A percentile compares a stretch with the other conserved stretches of the same genome.
These are phyloP conservation scores for Thaleichthys pacificus DNA, from an alignment of 2,797 vertebrate species.

Conservation along the genomic window DNA sequence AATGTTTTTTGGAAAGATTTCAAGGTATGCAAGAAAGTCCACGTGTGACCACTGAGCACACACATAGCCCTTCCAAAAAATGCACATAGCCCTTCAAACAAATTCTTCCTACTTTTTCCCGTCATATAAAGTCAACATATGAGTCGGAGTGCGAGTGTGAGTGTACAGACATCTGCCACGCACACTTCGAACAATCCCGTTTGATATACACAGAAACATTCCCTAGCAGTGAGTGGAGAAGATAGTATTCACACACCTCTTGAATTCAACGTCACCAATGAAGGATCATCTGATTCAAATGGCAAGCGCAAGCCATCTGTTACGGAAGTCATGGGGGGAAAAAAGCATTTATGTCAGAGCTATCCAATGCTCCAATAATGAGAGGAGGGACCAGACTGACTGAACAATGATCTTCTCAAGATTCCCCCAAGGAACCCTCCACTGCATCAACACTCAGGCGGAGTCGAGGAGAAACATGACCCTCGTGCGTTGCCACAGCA, in stretches of 20 bases:
- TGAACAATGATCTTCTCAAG: neutral
- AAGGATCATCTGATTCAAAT: neutral
- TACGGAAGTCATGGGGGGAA: neutral
- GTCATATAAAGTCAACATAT: neutral
- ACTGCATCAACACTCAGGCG: neutral
- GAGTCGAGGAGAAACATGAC: neutral
- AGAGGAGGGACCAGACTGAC: neutral
- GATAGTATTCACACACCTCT: neutral
- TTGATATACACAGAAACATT: neutral
- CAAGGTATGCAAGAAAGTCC: neutral
- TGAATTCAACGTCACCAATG: neutral
- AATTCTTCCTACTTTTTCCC: neutral
- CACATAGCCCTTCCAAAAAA: neutral
- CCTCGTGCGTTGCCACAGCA: neutral
- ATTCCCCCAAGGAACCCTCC: slow-evolving; percentile 5
- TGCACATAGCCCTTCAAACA: neutral
- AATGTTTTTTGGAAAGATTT: slow-evolving; percentile 2
- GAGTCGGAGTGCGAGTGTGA: neutral
- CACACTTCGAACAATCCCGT: neutral
- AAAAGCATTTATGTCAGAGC: too few relatives aligned
- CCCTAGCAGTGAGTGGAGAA: neutral
- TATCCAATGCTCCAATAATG: too few relatives aligned
- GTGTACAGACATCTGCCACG: neutral
- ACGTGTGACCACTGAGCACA: neutral
- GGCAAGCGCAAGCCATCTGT: neutral